Conservation (phyloP, 2,113 vertebrate species). For the Oxyura jamaicensis region DNA sequence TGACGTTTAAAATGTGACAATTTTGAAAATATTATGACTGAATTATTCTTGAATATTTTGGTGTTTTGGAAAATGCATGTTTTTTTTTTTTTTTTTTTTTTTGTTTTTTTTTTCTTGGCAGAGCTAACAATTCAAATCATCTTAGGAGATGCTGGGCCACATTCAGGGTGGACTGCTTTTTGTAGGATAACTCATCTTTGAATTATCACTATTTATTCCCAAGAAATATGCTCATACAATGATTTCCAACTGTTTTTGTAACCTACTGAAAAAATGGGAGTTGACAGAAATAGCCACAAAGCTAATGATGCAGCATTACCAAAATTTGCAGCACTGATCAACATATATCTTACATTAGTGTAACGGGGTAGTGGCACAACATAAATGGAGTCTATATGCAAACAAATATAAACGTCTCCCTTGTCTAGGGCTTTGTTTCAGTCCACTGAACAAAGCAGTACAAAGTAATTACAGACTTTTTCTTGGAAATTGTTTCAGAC, state of each 20-base stretch:
- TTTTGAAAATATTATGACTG: not conserved
- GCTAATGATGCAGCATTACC: not conserved
- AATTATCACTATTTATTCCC: not conserved
- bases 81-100: not conserved
- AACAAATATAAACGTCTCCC: not conserved
- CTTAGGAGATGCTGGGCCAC: not conserved
- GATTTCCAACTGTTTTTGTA: not conserved
- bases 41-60: not conserved
- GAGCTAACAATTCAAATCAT: not conserved
- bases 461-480: slow-evolving; percentile 38
- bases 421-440: slow-evolving; percentile 10
- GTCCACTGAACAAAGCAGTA: not conserved
- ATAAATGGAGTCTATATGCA: not conserved
- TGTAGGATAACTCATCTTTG: not conserved
- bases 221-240: not conserved
- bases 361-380: not conserved
- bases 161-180: not conserved
- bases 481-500: slow-evolving; percentile 39
- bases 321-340: not conserved
- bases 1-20: not conserved
- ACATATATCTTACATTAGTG: fast-evolving
- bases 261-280: not conserved
- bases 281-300: not conserved
- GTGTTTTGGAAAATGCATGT: not conserved
- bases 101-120: not conserved